These are phyloP conservation scores for Macquaria ambigua DNA, from an alignment of 2,113 vertebrate genomes.

Conservation along the genomic window DNA sequence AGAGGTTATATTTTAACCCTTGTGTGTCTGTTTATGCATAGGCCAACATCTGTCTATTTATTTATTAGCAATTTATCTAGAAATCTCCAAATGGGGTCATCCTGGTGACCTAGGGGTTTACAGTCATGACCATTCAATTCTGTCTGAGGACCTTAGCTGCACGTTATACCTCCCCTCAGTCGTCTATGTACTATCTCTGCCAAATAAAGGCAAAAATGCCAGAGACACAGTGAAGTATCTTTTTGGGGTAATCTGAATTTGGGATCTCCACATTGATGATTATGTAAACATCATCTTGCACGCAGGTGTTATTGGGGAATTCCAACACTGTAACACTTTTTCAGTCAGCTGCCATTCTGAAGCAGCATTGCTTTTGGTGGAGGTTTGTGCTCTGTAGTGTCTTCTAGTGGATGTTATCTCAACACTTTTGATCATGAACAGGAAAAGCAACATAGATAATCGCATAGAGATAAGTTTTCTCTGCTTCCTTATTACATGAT, in stretches of 20 bases:
- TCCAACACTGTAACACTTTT: not conserved
- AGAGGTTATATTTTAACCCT: not conserved
- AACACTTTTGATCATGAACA: not conserved
- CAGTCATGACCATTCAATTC: not conserved
- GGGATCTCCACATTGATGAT: not conserved
- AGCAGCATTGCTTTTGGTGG: not conserved
- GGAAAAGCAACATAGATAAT: not conserved
- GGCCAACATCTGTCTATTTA: not conserved
- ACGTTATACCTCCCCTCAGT: not conserved
- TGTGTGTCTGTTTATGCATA: not conserved
- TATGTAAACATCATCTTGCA: not conserved
- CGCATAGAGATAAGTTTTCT: not conserved
- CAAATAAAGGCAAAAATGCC: not conserved
- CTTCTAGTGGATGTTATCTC: not conserved
- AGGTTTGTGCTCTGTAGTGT: not conserved
- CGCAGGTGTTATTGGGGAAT: not conserved
- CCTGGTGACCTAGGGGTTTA: not conserved
- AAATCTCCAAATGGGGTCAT: not conserved
- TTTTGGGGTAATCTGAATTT: not conserved
- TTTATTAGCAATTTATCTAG: not conserved
- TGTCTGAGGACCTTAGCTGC: not conserved
- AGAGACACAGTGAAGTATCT: not conserved
- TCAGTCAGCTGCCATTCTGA: not conserved
- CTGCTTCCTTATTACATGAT: not conserved
- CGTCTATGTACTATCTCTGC: not conserved